Evolutionary conservation across 1,140 invertebrate species (phyloP), one percentile per base, ranked within the genome.

Genomic region (Drosophila nasuta): DNA sequence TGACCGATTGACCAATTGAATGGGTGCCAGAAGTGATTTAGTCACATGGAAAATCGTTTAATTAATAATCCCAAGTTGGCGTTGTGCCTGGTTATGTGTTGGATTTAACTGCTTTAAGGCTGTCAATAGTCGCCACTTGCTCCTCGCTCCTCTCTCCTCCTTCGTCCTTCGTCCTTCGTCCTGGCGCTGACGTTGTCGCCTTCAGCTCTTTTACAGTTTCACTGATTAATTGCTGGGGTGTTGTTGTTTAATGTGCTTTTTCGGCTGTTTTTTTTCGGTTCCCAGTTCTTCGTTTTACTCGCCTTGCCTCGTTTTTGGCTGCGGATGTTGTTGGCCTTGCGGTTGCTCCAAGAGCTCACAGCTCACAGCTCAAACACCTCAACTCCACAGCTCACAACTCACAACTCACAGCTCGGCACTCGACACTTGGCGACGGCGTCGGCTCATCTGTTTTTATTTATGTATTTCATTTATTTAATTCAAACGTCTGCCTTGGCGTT

Each of bases 381-480:
- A 52, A 46, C 46, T 51, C 46, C 20, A 13, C 46, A 46, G n/a
- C 11, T 10, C 51, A 35, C 46, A 52, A 35, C 46, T 51, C 46
- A 17, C 49, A 33, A n/a, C 63, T 13, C 65, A 15, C 15, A 15
- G 15, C 58, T 13, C 65, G 52, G 11, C n/a, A n/a, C 58, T 60
- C 43, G 25, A 28, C 56, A 28, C 54, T 35, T 35, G 35, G 35
- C 51, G 51, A 56, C 11, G 38, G 41, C 74, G 49, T 67, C 69
- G 67, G 75, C 75, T 82, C 79, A 82, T 82, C 79, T 82, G 79
- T 76, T 72, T 52, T 72, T 87, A 87, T 82, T 86, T 86, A 86
- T 82, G 82, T 82, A 86, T 87, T 87, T 87, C 76, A 87, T 88
- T 87, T 88, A 87, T 87, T 87, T 87, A 87, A 87, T 87, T 87